Evolutionary conservation across 1,140 invertebrate genomes (phyloP), one percentile per base, ranked within the genome.

Genomic region (Pseudachorutes palmiensis): DNA sequence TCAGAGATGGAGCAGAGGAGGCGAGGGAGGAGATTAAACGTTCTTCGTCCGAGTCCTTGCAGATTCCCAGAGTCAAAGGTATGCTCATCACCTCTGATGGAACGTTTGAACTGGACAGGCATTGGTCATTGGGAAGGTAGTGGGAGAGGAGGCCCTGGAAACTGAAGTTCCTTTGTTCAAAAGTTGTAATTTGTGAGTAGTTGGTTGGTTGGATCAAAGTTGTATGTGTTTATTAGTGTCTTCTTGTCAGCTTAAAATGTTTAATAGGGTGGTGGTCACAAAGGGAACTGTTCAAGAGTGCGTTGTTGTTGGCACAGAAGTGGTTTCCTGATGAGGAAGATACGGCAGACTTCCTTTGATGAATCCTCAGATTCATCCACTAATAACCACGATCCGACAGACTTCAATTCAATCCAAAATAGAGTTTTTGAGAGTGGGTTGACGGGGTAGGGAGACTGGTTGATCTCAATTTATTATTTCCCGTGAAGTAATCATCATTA

Each of bases 11-110:
- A 55, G 55, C n/a, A 26, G 31, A 33, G 24, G 26, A n/a, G 55
- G 49, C 36, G 22, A 30, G 31, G 63, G 30, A 65, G 57, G 33
- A 2, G 64, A 65, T 36, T 45, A 31, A 45, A 14, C 30, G 36
- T n/a, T n/a, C n/a, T n/a, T 9, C 5, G 36, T 9, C 5, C 5
- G 36, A 41, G 36, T 41, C 36, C 36, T 41, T 41, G 5, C 5
- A 41, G 5, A 41, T 41, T 41, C 36, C 36, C 5, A 19, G 5
- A 41, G 19, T 19, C 36, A 19, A 5, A 5, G 36, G 5, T 19
- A 57, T 57, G 51, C 9, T 57, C 51, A 16, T 57, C 9, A 57
- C 22, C 26, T 57, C 36, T 5, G 5, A 5, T 41, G 5, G 5
- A 5, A 41, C 19, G 36, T 5, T 9, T 41, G 5, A 41, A 41